Evolutionary conservation across 1,140 invertebrate genomes (phyloP).

Genomic region (Philotrypesis tridentata): DNA sequence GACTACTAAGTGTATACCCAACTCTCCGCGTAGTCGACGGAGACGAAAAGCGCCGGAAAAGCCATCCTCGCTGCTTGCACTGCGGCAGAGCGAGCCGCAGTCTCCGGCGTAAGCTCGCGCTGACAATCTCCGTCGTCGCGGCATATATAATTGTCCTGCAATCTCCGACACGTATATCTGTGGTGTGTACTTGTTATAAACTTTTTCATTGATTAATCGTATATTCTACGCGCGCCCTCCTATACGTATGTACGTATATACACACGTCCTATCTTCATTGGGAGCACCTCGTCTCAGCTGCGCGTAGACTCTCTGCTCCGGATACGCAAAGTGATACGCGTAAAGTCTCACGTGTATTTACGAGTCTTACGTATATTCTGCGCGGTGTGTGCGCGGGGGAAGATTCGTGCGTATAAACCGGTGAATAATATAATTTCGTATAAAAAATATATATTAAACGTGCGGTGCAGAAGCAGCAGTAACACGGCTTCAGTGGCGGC

Average conservation of each 20-base stretch:
- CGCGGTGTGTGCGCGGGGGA: background rate
- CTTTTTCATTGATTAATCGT: no score
- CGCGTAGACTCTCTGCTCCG: background rate
- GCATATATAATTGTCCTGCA: no score
- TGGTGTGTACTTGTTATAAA: no score
- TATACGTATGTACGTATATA: no score
- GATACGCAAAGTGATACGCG: no score
- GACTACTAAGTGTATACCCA: no score
- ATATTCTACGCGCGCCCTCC: no score
- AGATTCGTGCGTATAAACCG: no score
- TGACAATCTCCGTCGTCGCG: constrained; percentile 21
- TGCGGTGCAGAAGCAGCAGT: background rate
- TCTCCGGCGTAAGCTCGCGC: constrained; percentile 48
- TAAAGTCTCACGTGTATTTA: no score
- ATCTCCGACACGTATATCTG: no score
- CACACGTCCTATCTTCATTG: no score
- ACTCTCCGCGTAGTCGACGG: background rate
- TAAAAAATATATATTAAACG: background rate
- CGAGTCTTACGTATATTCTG: background rate
- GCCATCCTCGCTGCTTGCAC: constrained; percentile 12
- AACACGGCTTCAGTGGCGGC: background rate
- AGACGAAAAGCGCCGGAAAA: constrained; percentile 40
- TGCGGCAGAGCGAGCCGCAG: constrained; percentile 20
- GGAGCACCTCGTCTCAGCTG: no score
- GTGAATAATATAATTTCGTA: background rate